phyloP scores from a whole-genome alignment of 2,113 vertebrate species.

The Vombatus ursinus region DNA sequence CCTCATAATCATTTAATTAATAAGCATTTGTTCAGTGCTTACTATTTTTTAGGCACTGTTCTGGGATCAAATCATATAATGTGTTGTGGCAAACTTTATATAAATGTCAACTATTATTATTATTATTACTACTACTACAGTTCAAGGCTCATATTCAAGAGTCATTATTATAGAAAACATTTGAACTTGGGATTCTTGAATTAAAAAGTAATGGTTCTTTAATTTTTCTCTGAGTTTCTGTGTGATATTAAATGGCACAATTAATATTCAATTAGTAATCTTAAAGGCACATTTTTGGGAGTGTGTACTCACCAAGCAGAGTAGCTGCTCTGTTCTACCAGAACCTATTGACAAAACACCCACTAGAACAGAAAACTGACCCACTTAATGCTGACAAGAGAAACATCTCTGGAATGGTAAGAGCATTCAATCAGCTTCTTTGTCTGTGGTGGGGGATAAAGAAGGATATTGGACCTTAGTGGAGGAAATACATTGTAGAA shows the following conservation, averaged over 20 bases:
- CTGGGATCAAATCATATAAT: not conserved
- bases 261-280: slow-evolving; percentile 27
- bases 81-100: not conserved
- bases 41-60: not conserved
- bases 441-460: slow-evolving; percentile 31
- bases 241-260: not conserved
- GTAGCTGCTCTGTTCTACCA: slow-evolving; percentile 63
- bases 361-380: slow-evolving; percentile 75
- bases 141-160: not conserved
- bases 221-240: slow-evolving; percentile 55
- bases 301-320: slow-evolving; percentile 60
- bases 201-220: not conserved
- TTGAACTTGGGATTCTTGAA: slow-evolving; percentile 36
- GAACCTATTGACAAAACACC: slow-evolving; percentile 60
- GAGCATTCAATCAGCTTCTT: slow-evolving; percentile 38
- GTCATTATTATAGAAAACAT: slow-evolving; percentile 21
- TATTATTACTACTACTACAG: not conserved
- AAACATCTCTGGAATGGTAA: slow-evolving; percentile 48
- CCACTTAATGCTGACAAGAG: slow-evolving; percentile 67
- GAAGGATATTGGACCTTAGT: slow-evolving; percentile 17
- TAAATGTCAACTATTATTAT: not conserved
- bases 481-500: slow-evolving; percentile 23
- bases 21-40: not conserved
- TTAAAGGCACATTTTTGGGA: slow-evolving; percentile 44
- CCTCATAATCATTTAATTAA: not conserved